phyloP scores from a whole-genome alignment of 1,140 invertebrate species.

The Vollenhovia emeryi region DNA sequence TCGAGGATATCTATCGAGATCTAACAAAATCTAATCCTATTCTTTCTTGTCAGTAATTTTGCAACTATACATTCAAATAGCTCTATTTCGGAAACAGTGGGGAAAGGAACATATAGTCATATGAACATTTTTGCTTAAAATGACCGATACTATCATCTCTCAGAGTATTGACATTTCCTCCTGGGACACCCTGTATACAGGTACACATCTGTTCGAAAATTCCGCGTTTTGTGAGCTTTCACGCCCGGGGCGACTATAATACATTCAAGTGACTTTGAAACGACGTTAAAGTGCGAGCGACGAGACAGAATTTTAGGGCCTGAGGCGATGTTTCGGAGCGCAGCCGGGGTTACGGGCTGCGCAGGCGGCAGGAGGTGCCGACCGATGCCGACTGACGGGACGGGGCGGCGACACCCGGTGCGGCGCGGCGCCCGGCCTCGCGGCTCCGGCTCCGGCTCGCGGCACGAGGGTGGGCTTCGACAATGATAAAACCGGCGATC shows the following conservation, averaged over 20 bases:
- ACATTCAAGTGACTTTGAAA: not conserved
- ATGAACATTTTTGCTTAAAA: too few species aligned
- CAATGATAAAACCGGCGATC: conserved; percentile 76
- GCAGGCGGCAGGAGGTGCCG: conserved; percentile 3
- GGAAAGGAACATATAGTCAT: too few species aligned
- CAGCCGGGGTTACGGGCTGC: not conserved
- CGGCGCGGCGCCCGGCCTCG: not conserved
- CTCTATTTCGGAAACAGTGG: too few species aligned
- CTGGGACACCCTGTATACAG: too few species aligned
- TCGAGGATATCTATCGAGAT: too few species aligned
- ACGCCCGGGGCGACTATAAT: not conserved
- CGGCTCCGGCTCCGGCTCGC: not conserved
- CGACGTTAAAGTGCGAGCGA: not conserved
- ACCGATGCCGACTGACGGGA: conserved; percentile 24
- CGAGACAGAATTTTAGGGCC: not conserved
- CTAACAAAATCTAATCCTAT: too few species aligned
- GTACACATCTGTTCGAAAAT: not conserved
- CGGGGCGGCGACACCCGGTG: conserved; percentile 64
- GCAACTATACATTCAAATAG: too few species aligned
- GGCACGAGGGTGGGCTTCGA: conserved; percentile 67
- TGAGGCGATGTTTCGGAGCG: not conserved
- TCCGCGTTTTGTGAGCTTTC: not conserved
- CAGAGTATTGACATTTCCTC: too few species aligned
- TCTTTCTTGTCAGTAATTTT: too few species aligned
- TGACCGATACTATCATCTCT: too few species aligned